phyloP scores from a whole-genome alignment of 1,140 invertebrate species.

The Chelonus insularis region DNA sequence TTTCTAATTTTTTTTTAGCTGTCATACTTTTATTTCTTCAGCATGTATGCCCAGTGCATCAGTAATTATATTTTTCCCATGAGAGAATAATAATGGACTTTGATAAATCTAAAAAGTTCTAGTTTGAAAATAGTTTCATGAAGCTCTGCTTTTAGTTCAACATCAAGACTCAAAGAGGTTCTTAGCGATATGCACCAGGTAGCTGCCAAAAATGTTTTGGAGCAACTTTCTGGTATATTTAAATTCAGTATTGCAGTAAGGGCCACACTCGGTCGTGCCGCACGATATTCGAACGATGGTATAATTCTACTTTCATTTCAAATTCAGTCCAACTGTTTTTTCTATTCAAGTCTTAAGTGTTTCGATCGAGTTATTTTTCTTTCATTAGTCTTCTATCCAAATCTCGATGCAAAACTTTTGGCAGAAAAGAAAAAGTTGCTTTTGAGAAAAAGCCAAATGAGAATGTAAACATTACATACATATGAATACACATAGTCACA shows the following conservation, averaged over 20 bases:
- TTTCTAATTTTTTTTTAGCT: neutral
- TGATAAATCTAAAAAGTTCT: slow-evolving; percentile 56
- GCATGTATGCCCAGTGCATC: neutral
- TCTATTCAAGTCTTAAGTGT: neutral
- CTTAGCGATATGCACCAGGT: slow-evolving; percentile 23
- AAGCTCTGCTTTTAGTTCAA: slow-evolving; percentile 43
- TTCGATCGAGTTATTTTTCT: neutral
- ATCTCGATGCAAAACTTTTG: no score
- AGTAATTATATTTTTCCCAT: slow-evolving; percentile 46
- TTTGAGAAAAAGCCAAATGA: no score
- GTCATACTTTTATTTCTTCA: neutral
- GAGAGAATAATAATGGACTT: slow-evolving; percentile 59
- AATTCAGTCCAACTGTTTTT: slow-evolving; percentile 13
- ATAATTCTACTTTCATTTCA: slow-evolving; percentile 16
- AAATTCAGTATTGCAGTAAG: slow-evolving; percentile 33
- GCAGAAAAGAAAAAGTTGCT: no score
- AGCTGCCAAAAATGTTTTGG: slow-evolving; percentile 49
- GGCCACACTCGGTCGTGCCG: slow-evolving; percentile 36
- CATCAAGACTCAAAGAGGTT: slow-evolving; percentile 17
- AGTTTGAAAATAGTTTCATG: slow-evolving; percentile 52
- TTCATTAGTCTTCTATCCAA: neutral
- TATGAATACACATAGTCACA: no score
- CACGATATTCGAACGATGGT: slow-evolving; percentile 9
- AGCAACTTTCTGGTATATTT: slow-evolving; percentile 49
- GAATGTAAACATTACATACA: no score